A percentile compares a stretch with the other conserved stretches of the same genome.
Evolutionary conservation across 1,140 invertebrate genomes (phyloP).

Genomic region (Tetragnatha versicolor): DNA sequence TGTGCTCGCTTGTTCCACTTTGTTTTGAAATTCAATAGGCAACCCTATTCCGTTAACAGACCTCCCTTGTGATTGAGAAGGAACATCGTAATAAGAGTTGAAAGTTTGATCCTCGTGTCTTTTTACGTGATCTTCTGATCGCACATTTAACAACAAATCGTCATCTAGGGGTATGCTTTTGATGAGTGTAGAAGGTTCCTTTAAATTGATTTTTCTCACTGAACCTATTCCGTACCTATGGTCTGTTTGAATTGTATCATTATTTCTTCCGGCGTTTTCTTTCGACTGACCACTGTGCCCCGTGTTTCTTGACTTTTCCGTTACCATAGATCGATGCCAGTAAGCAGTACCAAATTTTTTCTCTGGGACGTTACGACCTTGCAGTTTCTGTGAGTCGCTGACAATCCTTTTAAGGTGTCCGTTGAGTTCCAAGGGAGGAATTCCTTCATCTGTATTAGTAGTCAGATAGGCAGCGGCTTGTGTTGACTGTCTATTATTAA

Average conservation of each 20-base stretch:
- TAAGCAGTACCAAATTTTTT: constrained; percentile 36
- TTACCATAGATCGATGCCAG: constrained; percentile 33
- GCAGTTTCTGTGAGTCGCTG: neutral
- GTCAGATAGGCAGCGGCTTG: neutral
- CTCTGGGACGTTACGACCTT: neutral
- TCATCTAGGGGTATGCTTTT: too few species aligned
- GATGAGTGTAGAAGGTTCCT: neutral
- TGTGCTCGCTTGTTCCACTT: too few species aligned
- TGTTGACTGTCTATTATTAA: neutral
- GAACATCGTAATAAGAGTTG: too few species aligned
- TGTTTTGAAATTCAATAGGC: too few species aligned
- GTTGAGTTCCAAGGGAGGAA: too few species aligned
- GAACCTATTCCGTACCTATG: constrained; percentile 7
- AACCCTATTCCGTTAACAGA: too few species aligned
- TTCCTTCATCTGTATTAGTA: neutral
- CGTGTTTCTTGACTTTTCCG: neutral
- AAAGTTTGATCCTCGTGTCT: neutral
- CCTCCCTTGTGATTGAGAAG: too few species aligned
- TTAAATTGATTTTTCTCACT: constrained; percentile 1
- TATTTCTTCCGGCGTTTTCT: neutral
- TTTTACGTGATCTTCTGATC: neutral
- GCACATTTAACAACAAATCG: too few species aligned
- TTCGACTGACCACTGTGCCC: too few species aligned
- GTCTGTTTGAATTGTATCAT: neutral
- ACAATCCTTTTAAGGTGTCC: too few species aligned